These are phyloP conservation scores for Troglohyphantes excavatus DNA, from an alignment of 2,888 invertebrate species.

Conservation along the genomic window DNA sequence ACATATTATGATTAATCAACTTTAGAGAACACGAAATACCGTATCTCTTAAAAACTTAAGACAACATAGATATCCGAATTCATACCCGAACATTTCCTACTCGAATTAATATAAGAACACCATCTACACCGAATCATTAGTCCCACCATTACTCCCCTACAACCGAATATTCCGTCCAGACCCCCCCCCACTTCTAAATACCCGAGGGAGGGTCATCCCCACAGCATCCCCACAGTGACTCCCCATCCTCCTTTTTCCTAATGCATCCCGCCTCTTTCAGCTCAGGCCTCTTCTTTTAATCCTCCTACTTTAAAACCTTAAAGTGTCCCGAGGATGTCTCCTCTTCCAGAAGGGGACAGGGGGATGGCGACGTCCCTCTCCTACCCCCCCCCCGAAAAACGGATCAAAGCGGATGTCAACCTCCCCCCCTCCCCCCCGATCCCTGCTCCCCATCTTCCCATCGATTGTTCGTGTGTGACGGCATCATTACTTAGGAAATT, in stretches of 20 bases:
- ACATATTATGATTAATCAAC: too few relatives aligned
- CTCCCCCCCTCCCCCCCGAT: constrained; percentile 12
- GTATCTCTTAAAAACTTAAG: too few relatives aligned
- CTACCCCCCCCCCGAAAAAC: constrained; percentile 56
- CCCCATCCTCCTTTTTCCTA: constrained; percentile 42
- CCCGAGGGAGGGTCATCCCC: neutral
- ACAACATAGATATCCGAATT: too few relatives aligned
- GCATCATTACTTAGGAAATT: constrained; percentile 78
- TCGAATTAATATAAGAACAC: neutral
- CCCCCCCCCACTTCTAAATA: neutral
- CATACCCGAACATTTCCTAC: too few relatives aligned
- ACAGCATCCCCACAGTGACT: constrained; percentile 24
- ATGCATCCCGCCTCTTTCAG: constrained; percentile 59
- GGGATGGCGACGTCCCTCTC: neutral
- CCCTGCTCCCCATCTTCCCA: constrained; percentile 22
- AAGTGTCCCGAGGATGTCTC: constrained; percentile 75
- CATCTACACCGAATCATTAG: neutral
- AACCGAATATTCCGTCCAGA: neutral
- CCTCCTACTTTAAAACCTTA: constrained; percentile 78
- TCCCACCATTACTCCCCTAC: neutral
- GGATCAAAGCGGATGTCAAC: constrained; percentile 70
- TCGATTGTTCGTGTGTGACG: constrained; percentile 57
- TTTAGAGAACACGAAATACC: too few relatives aligned
- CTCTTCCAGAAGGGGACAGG: neutral
- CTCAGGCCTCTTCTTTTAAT: constrained; percentile 71